Percentiles rank a stretch among this genome's conserved stretches.
phyloP scores from a whole-genome alignment of 2,113 vertebrate genomes.

The Phrynosoma blainvillii region DNA sequence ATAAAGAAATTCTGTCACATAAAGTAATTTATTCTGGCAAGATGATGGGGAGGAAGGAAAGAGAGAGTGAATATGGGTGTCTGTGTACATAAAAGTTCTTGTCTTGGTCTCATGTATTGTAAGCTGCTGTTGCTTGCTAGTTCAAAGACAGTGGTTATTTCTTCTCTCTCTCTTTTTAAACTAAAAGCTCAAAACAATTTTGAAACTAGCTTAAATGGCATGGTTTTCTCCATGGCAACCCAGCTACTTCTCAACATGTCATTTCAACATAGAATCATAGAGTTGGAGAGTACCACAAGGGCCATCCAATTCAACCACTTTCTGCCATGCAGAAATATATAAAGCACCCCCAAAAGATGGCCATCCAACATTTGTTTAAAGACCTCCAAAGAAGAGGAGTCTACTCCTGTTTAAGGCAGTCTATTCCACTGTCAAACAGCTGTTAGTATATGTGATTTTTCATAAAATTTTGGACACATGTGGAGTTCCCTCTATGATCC shows the following conservation, averaged over 20 bases:
- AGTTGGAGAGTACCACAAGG: background rate
- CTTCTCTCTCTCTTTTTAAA: too few relatives aligned
- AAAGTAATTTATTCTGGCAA: slow-evolving; percentile 49
- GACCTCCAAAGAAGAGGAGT: background rate
- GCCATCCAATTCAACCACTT: background rate
- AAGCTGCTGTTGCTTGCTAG: background rate
- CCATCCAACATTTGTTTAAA: background rate
- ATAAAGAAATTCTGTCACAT: background rate
- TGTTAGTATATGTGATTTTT: too few relatives aligned
- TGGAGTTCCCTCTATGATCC: too few relatives aligned
- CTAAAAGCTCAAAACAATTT: too few relatives aligned
- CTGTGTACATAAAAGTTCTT: background rate
- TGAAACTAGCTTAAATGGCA: background rate
- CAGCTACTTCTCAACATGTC: background rate
- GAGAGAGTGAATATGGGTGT: background rate
- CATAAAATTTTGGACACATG: too few relatives aligned
- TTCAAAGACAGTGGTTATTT: background rate
- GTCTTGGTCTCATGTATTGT: background rate
- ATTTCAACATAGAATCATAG: background rate
- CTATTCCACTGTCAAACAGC: background rate
- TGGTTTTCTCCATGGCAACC: too few relatives aligned
- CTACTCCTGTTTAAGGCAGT: background rate
- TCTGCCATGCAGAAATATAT: background rate
- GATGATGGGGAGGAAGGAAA: slow-evolving; percentile 5
- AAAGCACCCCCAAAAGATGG: background rate